Base-by-base conservation (phyloP, 2,113 vertebrate genomes). In the Jaculus jaculus region DNA sequence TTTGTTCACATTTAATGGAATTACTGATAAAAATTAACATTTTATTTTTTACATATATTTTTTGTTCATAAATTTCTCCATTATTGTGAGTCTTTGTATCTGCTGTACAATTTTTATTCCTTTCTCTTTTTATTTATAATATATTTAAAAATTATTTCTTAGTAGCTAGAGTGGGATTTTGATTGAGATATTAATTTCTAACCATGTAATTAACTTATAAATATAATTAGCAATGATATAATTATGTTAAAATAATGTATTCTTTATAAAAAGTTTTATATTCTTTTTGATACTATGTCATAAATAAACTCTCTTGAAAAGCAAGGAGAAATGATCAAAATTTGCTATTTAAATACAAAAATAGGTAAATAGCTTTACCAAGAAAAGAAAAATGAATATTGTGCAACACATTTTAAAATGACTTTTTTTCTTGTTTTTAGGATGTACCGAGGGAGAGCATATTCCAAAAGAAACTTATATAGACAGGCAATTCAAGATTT, bases 381-480 rank as follows among this genome's bases (percentile, higher is more conserved):
- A 91, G 89, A 92, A 63, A 12, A 58, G 23, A 83, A 24, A 94
- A 74, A 51, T 69, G 20, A 65, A 6, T 68, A 34, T 79, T 91
- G 83, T 95, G 61, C 18, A 74, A 12, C 84, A n/a, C 28, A 37
- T 60, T 17, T 66, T 92, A 77, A 96, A 86, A 63, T 94, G 21
- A 60, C 65, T 92, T 82, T 92, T 90, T 66, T 84, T 94, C 77
- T 74, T 94, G 81, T 77, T 84, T 74, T 83, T 95, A 99, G 98
- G 95, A 97, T 96, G 34, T 98, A 97, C 89, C 95, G 98, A 94
- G 98, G 98, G 91, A 98, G 96, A 97, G 97, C 97, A 6, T 98
- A 98, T 94, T 93, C 95, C 74, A 98, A 98, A 96, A 97, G 96
- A 69, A 89, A 60, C 3, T 91, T 96, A 30, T 97, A 96, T 77